These are phyloP conservation scores for Cosmia pyralina DNA, from an alignment of 2,888 invertebrate species.

Conservation along the genomic window DNA sequence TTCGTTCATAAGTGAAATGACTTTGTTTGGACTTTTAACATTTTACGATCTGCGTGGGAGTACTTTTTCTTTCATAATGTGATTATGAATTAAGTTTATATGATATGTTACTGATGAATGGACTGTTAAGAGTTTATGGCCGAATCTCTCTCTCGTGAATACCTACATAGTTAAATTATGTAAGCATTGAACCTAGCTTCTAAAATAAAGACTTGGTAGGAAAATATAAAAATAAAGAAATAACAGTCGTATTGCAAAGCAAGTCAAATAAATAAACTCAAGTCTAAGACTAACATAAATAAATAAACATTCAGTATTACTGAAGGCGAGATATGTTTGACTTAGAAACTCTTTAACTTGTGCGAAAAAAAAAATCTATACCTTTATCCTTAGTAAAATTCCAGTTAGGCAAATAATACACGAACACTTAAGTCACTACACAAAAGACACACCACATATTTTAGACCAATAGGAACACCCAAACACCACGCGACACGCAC, in stretches of 20 bases:
- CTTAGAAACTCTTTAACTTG: not conserved
- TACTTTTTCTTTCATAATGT: constrained; percentile 23
- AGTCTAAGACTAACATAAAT: constrained; percentile 18
- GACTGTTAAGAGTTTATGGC: constrained; percentile 15
- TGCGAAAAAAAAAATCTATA: not conserved
- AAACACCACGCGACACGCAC: not conserved
- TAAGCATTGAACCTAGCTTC: constrained; percentile 16
- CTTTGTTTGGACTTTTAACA: constrained; percentile 45
- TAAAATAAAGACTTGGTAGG: not conserved
- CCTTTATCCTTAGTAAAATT: not conserved
- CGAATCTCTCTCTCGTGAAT: constrained; percentile 12
- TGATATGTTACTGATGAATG: constrained; percentile 27
- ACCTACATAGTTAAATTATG: constrained; percentile 27
- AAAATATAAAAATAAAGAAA: not conserved
- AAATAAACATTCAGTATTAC: constrained; percentile 32
- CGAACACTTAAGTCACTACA: not conserved
- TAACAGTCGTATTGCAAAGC: not conserved
- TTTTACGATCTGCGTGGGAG: constrained; percentile 56
- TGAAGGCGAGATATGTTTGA: constrained; percentile 10
- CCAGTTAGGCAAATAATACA: not conserved
- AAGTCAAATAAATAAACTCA: constrained; percentile 18
- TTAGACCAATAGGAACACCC: not conserved
- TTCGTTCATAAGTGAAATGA: constrained; percentile 18
- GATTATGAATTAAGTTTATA: constrained; percentile 28
- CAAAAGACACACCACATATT: constrained; percentile 2